Evolutionary conservation across 2,797 vertebrate species (phyloP).

Genomic region (Agapornis canus): DNA sequence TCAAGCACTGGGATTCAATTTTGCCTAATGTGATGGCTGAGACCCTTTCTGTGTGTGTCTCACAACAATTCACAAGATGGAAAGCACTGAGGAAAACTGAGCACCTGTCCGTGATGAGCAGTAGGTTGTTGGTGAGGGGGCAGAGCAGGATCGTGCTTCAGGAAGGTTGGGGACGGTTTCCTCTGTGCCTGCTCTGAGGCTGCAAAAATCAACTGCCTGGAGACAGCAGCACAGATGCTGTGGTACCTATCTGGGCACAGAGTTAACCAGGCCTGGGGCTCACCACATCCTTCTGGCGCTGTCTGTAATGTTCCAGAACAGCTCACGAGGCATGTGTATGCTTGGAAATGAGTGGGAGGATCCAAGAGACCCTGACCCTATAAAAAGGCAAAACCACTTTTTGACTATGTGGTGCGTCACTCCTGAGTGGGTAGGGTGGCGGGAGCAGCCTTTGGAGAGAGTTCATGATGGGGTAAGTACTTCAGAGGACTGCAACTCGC

Average conservation of each 20-base stretch:
- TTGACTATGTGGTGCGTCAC: no score
- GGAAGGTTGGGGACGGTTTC: background rate
- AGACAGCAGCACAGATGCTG: background rate
- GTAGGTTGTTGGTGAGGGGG: background rate
- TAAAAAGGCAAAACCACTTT: background rate
- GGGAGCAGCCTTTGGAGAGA: background rate
- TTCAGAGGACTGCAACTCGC: background rate
- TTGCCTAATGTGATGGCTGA: background rate
- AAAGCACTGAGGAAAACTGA: background rate
- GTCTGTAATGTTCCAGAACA: background rate
- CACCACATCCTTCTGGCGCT: background rate
- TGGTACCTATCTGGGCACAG: background rate
- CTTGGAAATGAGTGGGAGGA: background rate
- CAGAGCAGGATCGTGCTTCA: no score
- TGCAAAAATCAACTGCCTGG: background rate
- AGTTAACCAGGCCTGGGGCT: background rate
- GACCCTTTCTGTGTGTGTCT: background rate
- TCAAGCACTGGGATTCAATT: background rate
- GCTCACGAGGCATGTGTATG: background rate
- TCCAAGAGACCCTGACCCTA: background rate
- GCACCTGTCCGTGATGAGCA: background rate
- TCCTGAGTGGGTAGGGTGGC: background rate
- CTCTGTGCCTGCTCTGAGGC: background rate
- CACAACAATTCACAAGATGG: background rate
- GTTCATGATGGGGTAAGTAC: background rate